These are phyloP conservation scores for Sitta europaea DNA, from an alignment of 2,113 vertebrate species.

Conservation along the genomic window DNA sequence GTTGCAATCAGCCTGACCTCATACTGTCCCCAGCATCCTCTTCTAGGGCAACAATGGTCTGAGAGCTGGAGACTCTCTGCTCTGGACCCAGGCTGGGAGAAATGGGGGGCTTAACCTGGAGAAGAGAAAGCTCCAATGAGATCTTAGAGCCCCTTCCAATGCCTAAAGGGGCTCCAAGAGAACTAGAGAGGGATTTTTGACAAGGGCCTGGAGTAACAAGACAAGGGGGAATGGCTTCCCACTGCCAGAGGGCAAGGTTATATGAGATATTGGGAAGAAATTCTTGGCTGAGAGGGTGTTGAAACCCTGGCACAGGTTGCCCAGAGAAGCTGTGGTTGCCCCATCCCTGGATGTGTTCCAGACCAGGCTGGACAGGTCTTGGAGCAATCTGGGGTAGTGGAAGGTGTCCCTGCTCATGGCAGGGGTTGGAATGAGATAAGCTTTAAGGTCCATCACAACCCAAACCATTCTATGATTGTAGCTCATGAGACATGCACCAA, in stretches of 20 bases:
- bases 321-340: not conserved
- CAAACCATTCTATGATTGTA: not conserved
- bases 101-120: not conserved
- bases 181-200: not conserved
- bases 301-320: not conserved
- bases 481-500: not conserved
- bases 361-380: not conserved
- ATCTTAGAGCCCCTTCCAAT: not conserved
- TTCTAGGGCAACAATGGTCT: not conserved
- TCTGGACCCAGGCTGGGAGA: not conserved
- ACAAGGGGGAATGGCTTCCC: not conserved
- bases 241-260: not conserved
- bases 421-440: not conserved
- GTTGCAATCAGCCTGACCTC: not conserved
- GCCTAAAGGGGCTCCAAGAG: not conserved
- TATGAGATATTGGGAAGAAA: not conserved
- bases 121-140: not conserved
- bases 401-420: not conserved
- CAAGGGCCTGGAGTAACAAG: not conserved
- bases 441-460: not conserved
- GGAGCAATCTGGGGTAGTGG: accelerated
- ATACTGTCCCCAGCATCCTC: not conserved
- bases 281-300: not conserved
- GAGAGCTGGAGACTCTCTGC: not conserved
- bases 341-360: not conserved